A percentile compares a stretch with the other conserved stretches of the same genome.
Evolutionary conservation across 2,113 vertebrate species (phyloP).

Genomic region (Percopsis transmontana): DNA sequence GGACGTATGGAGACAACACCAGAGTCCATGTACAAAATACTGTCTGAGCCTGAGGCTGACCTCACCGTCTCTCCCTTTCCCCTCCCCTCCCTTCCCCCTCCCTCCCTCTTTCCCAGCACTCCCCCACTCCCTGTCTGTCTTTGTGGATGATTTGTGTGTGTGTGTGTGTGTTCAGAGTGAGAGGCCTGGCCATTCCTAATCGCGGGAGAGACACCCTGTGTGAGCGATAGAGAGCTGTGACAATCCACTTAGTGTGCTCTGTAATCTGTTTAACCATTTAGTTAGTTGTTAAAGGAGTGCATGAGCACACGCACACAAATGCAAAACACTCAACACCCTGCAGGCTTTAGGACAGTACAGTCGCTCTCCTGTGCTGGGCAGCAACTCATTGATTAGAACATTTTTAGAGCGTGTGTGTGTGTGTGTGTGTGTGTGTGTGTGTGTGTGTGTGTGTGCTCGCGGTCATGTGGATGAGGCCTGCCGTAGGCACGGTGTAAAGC

Average conservation of each 20-base stretch:
- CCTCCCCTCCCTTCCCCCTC: neutral
- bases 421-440: slow-evolving; percentile 34
- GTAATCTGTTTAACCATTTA: slow-evolving; percentile 99
- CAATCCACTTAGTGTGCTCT: slow-evolving; percentile 99
- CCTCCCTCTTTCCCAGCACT: neutral
- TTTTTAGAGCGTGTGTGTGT: slow-evolving; percentile 43
- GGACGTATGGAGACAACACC: too few relatives aligned
- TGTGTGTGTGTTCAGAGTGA: slow-evolving; percentile 54
- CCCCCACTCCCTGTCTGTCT: neutral
- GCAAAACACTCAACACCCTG: slow-evolving; percentile 8
- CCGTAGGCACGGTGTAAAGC: slow-evolving; percentile 67
- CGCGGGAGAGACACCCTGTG: slow-evolving; percentile 87
- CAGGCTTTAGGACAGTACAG: slow-evolving; percentile 33
- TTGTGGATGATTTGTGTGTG: neutral
- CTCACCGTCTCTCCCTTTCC: neutral
- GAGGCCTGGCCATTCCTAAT: slow-evolving; percentile 86
- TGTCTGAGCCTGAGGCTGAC: slow-evolving; percentile 26
- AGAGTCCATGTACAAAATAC: neutral
- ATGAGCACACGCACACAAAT: slow-evolving; percentile 74
- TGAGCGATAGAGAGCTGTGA: slow-evolving; percentile 91
- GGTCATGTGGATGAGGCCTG: slow-evolving; percentile 63
- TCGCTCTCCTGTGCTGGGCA: slow-evolving; percentile 39
- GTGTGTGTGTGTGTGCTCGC: slow-evolving; percentile 30
- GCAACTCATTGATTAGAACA: slow-evolving; percentile 36
- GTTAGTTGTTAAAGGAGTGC: slow-evolving; percentile 87